These are phyloP conservation scores for Podarcis muralis DNA, from an alignment of 2,113 vertebrate species.

Conservation along the genomic window DNA sequence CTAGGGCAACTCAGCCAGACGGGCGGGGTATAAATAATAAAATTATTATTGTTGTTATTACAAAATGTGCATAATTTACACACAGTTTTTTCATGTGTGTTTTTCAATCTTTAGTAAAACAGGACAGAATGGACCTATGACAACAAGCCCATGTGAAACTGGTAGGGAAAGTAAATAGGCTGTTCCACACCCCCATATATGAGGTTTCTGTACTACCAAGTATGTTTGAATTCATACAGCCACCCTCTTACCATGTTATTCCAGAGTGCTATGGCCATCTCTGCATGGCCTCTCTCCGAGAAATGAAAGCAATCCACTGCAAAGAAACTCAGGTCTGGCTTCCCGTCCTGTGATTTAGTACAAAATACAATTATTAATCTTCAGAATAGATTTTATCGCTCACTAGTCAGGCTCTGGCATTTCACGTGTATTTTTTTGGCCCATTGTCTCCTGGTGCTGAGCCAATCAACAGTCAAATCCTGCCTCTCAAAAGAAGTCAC, in stretches of 20 bases:
- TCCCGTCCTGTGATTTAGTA: conserved; percentile 73
- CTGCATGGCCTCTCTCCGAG: conserved; percentile 84
- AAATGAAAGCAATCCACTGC: conserved; percentile 92
- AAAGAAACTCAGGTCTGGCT: conserved; percentile 85
- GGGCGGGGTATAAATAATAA: too few species aligned
- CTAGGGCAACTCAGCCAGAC: too few species aligned
- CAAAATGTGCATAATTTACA: too few species aligned
- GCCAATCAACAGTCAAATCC: not conserved
- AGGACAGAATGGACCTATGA: too few species aligned
- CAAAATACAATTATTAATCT: not conserved
- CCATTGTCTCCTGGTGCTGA: not conserved
- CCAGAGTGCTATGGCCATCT: conserved; percentile 90
- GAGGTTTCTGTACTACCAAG: not conserved
- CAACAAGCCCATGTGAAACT: too few species aligned
- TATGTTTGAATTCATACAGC: fast-evolving
- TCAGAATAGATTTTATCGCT: not conserved
- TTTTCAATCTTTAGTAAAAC: too few species aligned
- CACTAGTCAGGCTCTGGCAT: not conserved
- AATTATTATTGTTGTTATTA: too few species aligned
- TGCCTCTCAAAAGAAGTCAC: not conserved
- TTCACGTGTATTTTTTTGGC: not conserved
- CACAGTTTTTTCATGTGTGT: too few species aligned
- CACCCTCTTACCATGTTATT: conserved; percentile 91
- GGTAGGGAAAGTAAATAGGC: too few species aligned
- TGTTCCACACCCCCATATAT: not conserved